These are phyloP conservation scores for Zeus faber DNA, from an alignment of 2,113 vertebrate genomes.

Conservation along the genomic window DNA sequence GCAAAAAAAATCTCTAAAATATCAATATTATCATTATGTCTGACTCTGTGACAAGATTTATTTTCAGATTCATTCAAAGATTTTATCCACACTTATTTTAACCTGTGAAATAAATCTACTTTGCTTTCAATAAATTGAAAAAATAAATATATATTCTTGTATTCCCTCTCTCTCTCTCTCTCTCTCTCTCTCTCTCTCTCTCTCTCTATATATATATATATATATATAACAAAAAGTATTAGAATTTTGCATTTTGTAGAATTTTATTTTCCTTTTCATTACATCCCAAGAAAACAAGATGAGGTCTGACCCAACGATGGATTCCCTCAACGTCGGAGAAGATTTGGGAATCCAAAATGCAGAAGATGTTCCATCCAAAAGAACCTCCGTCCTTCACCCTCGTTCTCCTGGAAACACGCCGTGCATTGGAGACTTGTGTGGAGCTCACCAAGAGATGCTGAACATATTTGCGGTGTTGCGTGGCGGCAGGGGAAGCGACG, in stretches of 20 bases:
- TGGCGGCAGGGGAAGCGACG: conserved; percentile 16
- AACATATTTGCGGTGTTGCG: conserved; percentile 43
- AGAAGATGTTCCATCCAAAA: background rate
- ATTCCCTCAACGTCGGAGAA: background rate
- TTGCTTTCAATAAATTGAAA: too few species aligned
- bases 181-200: too few species aligned
- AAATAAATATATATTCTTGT: too few species aligned
- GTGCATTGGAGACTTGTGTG: conserved; percentile 17
- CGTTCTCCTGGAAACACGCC: background rate
- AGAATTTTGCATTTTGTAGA: background rate
- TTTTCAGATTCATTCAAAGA: too few species aligned
- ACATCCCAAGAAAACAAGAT: background rate
- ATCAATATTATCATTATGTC: too few species aligned
- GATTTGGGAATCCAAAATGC: background rate
- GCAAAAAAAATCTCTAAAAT: too few species aligned
- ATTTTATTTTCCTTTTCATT: background rate
- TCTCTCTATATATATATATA: too few species aligned
- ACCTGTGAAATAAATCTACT: too few species aligned
- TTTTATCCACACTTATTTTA: too few species aligned
- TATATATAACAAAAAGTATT: background rate
- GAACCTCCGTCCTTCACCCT: too few species aligned
- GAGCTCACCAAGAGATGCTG: conserved; percentile 11
- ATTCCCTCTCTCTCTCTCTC: too few species aligned
- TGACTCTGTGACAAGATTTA: too few species aligned
- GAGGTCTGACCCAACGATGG: background rate